These are phyloP conservation scores for Tenebrosternarchus preto DNA, from an alignment of 2,113 vertebrate species.

Conservation along the genomic window DNA sequence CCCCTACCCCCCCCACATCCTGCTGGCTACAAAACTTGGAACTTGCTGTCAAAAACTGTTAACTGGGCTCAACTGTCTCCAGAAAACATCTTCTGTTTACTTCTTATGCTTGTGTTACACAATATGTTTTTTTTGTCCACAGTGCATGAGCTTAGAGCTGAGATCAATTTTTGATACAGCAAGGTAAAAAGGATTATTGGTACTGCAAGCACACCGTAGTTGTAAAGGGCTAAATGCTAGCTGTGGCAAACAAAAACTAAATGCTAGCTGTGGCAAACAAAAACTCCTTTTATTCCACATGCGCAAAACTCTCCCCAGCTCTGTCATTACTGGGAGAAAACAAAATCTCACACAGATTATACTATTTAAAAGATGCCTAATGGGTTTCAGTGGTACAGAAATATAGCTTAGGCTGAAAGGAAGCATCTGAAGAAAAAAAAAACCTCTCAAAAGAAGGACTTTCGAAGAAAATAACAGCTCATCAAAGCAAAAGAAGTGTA, in stretches of 20 bases:
- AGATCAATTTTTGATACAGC: neutral
- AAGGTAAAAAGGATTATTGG: neutral
- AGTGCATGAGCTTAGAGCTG: neutral
- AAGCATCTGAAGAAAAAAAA: neutral
- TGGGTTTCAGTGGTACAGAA: slow-evolving; percentile 56
- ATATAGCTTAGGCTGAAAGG: neutral
- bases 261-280: slow-evolving; percentile 21
- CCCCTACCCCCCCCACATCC: slow-evolving; percentile 45
- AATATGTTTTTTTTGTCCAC: neutral
- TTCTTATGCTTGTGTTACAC: neutral
- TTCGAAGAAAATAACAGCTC: slow-evolving; percentile 1
- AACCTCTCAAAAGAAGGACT: neutral
- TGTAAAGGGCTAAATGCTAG: neutral
- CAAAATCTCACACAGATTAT: neutral
- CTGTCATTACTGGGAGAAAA: slow-evolving; percentile 18
- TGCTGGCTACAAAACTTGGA: slow-evolving; percentile 52
- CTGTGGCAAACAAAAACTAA: slow-evolving; percentile 24
- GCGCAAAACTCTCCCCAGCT: neutral
- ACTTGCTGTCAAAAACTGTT: slow-evolving; percentile 47
- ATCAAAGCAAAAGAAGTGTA: neutral
- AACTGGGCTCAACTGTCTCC: slow-evolving; percentile 41
- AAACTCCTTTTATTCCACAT: neutral
- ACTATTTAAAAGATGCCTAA: slow-evolving; percentile 42
- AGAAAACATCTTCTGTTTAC: slow-evolving; percentile 24
- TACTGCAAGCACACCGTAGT: neutral